Base-by-base conservation (phyloP, 2,888 invertebrate genomes). In the Catocala nupta region DNA sequence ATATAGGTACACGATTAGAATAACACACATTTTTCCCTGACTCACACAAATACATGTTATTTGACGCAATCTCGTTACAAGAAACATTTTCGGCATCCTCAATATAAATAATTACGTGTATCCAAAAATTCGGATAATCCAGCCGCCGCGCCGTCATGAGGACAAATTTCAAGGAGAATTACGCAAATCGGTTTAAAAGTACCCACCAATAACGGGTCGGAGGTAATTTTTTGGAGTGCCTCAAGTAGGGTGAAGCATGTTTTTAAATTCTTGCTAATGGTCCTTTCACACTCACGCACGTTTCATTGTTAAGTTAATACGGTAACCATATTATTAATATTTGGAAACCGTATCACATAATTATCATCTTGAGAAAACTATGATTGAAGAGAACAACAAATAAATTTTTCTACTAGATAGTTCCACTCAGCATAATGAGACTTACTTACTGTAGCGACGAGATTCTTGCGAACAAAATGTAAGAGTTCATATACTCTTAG, bases 161-260 rank as follows among this genome's bases (percentile, higher is more conserved):
- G 25, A 10, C 48, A 55, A 64, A 70, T 70, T 71, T 71, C 59
- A 52, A 66, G 58, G 16, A 58, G 55, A 60, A 65, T 73, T 71
- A 70, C 63, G 67, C 44, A 75, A 81, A 77, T 70, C 59, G 67
- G 48, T 73, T 73, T 63, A 63, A 68, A 75, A 59, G 48, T 71
- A 70, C 64, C 59, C 51, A 12, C 59, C 52, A n/a, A 51, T 68
- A 73, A 71, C 70, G 70, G 73, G 70, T 55, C 56, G 65, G 65
- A 81, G 77, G 85, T 84, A 85, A 83, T 85, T 84, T 83, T 82
- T 78, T 80, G 73, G 73, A 87, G 83, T 73, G 65, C 71, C 63
- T 77, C 68, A 68, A 80, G 79, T 73, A 42, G 61, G 60, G 54
- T 50, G 51, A 53, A 71, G 63, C 42, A 69, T 63, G 70, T 73